Conservation (phyloP, 2,888 invertebrate genomes). For the Parnassius orleans region DNA sequence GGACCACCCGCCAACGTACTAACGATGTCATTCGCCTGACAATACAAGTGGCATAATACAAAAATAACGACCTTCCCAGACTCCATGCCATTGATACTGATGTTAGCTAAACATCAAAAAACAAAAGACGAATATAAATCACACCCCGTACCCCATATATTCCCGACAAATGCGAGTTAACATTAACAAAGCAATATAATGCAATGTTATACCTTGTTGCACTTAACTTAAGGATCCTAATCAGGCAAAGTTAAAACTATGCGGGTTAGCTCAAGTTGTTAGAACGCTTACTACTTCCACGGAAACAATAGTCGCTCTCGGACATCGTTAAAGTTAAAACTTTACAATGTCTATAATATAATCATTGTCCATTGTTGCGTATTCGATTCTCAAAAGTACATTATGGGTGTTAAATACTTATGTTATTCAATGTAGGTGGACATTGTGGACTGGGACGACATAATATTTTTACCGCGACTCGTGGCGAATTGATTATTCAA, state of each 20-base stretch:
- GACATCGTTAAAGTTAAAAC: slow-evolving; percentile 68
- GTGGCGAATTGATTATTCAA: slow-evolving; percentile 64
- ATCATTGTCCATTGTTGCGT: slow-evolving; percentile 66
- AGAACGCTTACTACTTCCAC: slow-evolving; percentile 60
- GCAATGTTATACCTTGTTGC: slow-evolving; percentile 35
- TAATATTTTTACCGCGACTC: slow-evolving; percentile 73
- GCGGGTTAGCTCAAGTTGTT: slow-evolving; percentile 38
- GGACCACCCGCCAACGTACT: slow-evolving; percentile 77
- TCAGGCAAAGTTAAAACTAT: slow-evolving; percentile 13
- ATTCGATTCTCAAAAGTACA: slow-evolving; percentile 63
- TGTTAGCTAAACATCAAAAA: slow-evolving; percentile 74
- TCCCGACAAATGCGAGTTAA: slow-evolving; percentile 44
- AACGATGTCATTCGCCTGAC: slow-evolving; percentile 75
- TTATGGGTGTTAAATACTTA: slow-evolving; percentile 59
- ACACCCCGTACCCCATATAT: slow-evolving; percentile 60
- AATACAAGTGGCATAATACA: slow-evolving; percentile 74
- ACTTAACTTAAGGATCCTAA: slow-evolving; percentile 36
- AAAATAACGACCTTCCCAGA: slow-evolving; percentile 74
- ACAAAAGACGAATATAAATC: slow-evolving; percentile 79
- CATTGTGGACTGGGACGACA: slow-evolving; percentile 58
- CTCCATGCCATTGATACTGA: slow-evolving; percentile 66
- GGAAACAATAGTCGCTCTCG: slow-evolving; percentile 71
- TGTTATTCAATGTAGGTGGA: slow-evolving; percentile 52
- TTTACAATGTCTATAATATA: slow-evolving; percentile 66
- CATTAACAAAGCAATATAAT: slow-evolving; percentile 26